Base-by-base conservation (phyloP, 2,888 invertebrate species). In the Amiota mariae region DNA sequence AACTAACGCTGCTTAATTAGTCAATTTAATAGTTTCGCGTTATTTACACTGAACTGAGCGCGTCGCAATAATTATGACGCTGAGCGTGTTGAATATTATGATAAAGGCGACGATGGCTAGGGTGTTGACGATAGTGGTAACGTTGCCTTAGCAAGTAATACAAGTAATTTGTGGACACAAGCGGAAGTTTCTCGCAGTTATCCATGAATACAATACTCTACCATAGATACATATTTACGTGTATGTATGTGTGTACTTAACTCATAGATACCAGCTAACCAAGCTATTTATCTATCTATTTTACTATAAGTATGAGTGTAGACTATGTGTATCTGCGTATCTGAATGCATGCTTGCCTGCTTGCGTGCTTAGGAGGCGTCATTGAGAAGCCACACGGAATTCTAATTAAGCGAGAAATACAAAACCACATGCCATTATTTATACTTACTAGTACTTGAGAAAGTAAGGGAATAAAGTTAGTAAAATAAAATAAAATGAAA, bases 1-100 rank as follows among this genome's bases (percentile, higher is more conserved):
- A 82, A 81, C 76, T 76, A 77, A 76, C 74, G 77, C 74, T 75
- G 78, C 78, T 75, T 84, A 84, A 82, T 82, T 84, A 82, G 82
- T 76, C 80, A 81, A 80, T 78, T 84, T 82, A 79, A 82, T 82
- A 84, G 82, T 81, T 81, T 79, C 70, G 59, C 12, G 64, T 77
- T 81, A 80, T 81, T 82, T 82, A 84, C 82, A 51, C 15, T 48
- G 49, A 67, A n/a, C 15, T 46, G 54, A 54, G 54, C 9, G 15
- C 9, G 20, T 15, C 36, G 59, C 15, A 15, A 59, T 59, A 59
- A 59, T 59, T 59, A 59, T 59, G 59, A 59, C 59, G 59, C 59
- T 24, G 59, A 18, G 59, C 59, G 59, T 59, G 59, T 59, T 59
- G 82, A 72, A 67, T 70, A 59, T 36, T 64, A 74, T 73, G 66